These are phyloP conservation scores for Pungitius pungitius DNA, from an alignment of 2,113 vertebrate species.

Conservation along the genomic window DNA sequence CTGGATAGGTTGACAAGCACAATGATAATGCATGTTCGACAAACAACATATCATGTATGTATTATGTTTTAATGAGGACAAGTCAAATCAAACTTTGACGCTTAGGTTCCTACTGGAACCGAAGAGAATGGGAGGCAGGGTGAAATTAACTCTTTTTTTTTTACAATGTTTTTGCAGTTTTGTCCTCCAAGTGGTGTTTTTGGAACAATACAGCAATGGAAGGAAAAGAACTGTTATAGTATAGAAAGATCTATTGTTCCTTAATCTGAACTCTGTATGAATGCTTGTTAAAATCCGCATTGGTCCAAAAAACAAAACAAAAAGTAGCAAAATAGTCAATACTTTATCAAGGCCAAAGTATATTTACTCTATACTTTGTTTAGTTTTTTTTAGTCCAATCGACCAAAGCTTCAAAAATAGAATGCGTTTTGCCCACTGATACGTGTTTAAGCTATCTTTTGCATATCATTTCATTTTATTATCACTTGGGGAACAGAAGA, in stretches of 20 bases:
- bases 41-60: neutral
- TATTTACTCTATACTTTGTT: neutral
- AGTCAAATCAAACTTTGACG: conserved; percentile 33
- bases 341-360: neutral
- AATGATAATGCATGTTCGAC: conserved; percentile 4
- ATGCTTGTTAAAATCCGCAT: neutral
- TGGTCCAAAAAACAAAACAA: neutral
- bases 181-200: neutral
- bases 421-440: no score
- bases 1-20: conserved; percentile 69
- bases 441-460: no score
- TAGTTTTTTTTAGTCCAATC: neutral
- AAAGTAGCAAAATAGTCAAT: neutral
- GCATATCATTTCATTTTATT: no score
- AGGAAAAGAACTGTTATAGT: neutral
- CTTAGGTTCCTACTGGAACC: neutral
- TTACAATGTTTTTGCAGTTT: neutral
- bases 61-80: conserved; percentile 7
- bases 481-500: neutral
- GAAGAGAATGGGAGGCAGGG: neutral
- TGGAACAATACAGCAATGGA: neutral
- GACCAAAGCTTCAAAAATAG: no score
- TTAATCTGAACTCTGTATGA: neutral
- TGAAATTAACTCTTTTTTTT: neutral
- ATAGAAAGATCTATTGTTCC: neutral